These are phyloP conservation scores for Mobula birostris DNA, from an alignment of 2,113 vertebrate species.

Conservation along the genomic window DNA sequence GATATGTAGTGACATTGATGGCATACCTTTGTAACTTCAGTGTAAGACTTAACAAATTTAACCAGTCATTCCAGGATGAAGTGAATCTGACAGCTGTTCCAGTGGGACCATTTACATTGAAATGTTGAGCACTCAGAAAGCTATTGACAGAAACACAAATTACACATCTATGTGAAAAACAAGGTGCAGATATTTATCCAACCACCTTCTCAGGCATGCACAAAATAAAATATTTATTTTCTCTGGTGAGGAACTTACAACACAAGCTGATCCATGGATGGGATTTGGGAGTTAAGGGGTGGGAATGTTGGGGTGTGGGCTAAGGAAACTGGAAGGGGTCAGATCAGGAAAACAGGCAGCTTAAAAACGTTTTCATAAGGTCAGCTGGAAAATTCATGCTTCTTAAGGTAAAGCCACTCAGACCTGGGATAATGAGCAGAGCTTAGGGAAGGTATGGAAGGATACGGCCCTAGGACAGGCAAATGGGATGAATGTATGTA, in stretches of 20 bases:
- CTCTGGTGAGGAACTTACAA: not conserved
- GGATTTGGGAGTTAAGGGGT: not conserved
- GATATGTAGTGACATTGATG: not conserved
- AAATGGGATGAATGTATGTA: too few relatives aligned
- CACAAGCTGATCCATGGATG: not conserved
- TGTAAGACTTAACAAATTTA: not conserved
- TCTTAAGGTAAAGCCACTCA: too few relatives aligned
- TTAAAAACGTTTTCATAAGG: not conserved
- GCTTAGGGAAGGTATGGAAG: too few relatives aligned
- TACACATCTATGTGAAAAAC: not conserved
- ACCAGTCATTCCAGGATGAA: not conserved
- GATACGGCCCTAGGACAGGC: too few relatives aligned
- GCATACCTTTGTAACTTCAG: not conserved
- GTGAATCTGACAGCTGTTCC: not conserved
- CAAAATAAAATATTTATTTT: not conserved
- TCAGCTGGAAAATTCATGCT: not conserved
- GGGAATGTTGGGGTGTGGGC: too few relatives aligned
- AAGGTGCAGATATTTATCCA: not conserved
- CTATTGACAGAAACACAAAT: not conserved
- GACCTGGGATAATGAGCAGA: too few relatives aligned
- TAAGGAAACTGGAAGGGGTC: not conserved
- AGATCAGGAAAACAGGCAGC: not conserved
- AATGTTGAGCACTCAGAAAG: not conserved
- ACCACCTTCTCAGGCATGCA: not conserved
- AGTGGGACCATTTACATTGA: not conserved